Evolutionary conservation across 2,888 invertebrate genomes (phyloP), one percentile per base, ranked within the genome.

Genomic region (Melanostoma scalare): DNA sequence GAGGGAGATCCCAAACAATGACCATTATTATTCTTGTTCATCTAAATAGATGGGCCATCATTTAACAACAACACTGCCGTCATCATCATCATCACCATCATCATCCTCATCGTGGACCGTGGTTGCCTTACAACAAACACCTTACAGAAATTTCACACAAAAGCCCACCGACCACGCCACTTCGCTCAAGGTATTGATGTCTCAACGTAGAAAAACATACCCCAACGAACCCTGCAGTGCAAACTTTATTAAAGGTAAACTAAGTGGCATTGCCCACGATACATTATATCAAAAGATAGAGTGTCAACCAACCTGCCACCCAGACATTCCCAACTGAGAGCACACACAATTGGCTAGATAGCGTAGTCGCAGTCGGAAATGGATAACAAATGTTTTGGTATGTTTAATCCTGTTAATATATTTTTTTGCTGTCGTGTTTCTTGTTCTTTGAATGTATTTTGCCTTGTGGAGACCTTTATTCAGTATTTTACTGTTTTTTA

Each of bases 351-450:
- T 78, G 82, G 78, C 68, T 73, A 63, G 82, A 78, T 82, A 77
- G 73, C 20, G 20, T 20, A 20, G 20, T 20, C 20, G 20, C 68
- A 73, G 61, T 73, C 73, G 82, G 82, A 78, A 82, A 78, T 78
- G 82, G 82, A 82, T 82, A 82, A 78, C 82, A 82, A 82, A 82
- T 82, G 82, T 73, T 78, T 74, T 68, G 82, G 82, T 78, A 77
- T 82, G 82, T 82, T 78, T 82, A 82, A 78, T 82, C 78, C 78
- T 73, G 82, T 82, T 78, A 82, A 82, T 82, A 78, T 82, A 78
- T 82, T 73, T 73, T 20, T 20, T 20, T 20, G 20, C 20, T 20
- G 20, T 20, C 20, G 77, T 73, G 44, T 67, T 77, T 48, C 35
- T 58, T 40, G 42, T n/a, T 46, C 4, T 58, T 6, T 10, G 5